Conservation (phyloP, 2,113 vertebrate species). For the Penelope pileata region DNA sequence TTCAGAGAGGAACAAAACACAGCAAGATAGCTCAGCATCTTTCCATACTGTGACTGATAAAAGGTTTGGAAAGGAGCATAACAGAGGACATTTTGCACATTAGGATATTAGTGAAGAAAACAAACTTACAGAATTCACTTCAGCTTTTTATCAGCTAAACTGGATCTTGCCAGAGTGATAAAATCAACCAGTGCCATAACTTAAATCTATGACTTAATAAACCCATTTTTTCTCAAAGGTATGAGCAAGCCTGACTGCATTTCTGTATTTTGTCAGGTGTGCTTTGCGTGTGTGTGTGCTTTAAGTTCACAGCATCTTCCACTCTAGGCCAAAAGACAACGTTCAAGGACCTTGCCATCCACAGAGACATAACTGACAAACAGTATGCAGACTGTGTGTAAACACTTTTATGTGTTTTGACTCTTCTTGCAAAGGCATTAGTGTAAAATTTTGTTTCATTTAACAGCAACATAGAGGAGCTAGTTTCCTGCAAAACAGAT, state of each 20-base stretch:
- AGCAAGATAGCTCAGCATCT: neutral
- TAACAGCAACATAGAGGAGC: neutral
- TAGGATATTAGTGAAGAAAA: neutral
- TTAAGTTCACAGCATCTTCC: neutral
- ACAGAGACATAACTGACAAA: neutral
- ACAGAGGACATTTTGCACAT: neutral
- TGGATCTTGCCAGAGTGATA: conserved; percentile 44
- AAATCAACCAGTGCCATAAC: conserved; percentile 30
- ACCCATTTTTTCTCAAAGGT: neutral
- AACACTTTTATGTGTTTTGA: neutral
- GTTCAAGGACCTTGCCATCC: neutral
- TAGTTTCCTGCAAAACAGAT: neutral
- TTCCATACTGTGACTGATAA: neutral
- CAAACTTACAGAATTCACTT: neutral
- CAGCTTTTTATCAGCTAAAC: conserved; percentile 58
- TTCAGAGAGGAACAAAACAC: neutral
- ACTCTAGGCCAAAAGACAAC: neutral
- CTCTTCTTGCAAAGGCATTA: neutral
- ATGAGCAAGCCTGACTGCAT: neutral
- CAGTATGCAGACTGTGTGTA: neutral
- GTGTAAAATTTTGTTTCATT: neutral
- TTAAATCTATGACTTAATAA: conserved; percentile 60
- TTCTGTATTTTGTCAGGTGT: neutral
- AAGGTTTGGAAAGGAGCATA: neutral
- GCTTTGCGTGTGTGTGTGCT: neutral